Conservation (phyloP, 2,888 invertebrate species). For the Hyposoter dolosus region DNA sequence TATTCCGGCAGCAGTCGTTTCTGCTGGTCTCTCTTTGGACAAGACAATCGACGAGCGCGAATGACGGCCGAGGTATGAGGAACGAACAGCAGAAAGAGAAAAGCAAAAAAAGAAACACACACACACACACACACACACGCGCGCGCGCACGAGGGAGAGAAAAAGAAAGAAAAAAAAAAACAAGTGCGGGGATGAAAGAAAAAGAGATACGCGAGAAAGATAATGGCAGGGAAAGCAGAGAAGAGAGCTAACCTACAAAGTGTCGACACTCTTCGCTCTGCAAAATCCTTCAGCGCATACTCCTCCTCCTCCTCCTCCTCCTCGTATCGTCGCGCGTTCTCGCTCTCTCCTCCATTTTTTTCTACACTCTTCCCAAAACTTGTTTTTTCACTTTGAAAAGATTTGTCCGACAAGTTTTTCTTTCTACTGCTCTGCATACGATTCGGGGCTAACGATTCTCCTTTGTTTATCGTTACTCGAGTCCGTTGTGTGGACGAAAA, state of each 20-base stretch:
- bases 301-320: background rate
- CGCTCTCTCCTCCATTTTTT: too few species aligned
- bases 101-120: background rate
- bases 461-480: background rate
- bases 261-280: constrained; percentile 27
- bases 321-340: too few species aligned
- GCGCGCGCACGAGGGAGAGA: too few species aligned
- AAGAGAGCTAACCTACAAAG: constrained; percentile 71
- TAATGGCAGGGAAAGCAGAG: constrained; percentile 67
- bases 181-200: too few species aligned
- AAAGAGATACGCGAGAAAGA: constrained; percentile 60
- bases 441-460: background rate
- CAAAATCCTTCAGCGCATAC: constrained; percentile 11
- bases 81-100: background rate
- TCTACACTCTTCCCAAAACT: too few species aligned
- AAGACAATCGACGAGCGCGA: constrained; percentile 43
- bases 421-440: background rate
- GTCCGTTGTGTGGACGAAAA: background rate
- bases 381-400: background rate
- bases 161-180: background rate
- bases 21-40: constrained; percentile 40
- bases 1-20: background rate
- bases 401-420: background rate
- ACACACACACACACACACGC: background rate
- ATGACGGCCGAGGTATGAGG: background rate